phyloP scores from a whole-genome alignment of 2,888 invertebrate species.

The Kuschelorhynchus macadamiae region DNA sequence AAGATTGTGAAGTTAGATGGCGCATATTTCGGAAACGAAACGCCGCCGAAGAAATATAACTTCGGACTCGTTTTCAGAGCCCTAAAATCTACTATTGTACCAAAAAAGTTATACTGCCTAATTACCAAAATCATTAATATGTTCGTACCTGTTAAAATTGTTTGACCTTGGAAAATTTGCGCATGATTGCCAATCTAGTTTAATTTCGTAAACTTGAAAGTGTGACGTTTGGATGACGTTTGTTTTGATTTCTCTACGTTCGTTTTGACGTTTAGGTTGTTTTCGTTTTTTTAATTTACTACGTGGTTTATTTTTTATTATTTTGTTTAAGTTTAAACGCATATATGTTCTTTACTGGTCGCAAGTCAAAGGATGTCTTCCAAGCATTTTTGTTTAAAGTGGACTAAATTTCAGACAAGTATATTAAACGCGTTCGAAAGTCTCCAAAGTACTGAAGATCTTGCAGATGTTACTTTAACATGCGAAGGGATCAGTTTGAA shows the following conservation, averaged over 20 bases:
- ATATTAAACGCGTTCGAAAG: slow-evolving; percentile 80
- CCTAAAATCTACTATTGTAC: too few relatives aligned
- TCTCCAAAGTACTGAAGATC: slow-evolving; percentile 78
- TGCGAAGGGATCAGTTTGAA: slow-evolving; percentile 81
- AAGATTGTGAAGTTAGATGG: too few relatives aligned
- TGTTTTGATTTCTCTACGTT: slow-evolving; percentile 34
- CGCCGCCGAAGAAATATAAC: too few relatives aligned
- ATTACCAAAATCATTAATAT: too few relatives aligned
- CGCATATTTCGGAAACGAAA: too few relatives aligned
- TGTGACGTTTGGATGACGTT: slow-evolving; percentile 29
- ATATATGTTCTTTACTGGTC: slow-evolving; percentile 27
- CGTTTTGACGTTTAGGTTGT: slow-evolving; percentile 36
- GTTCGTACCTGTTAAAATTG: too few relatives aligned
- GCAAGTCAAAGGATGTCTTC: slow-evolving; percentile 54
- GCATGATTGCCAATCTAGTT: too few relatives aligned
- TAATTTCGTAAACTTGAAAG: too few relatives aligned
- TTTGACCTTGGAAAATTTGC: too few relatives aligned
- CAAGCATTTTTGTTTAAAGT: slow-evolving; percentile 82
- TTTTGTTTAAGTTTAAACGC: slow-evolving; percentile 16
- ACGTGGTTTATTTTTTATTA: slow-evolving; percentile 37
- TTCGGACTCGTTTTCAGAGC: too few relatives aligned
- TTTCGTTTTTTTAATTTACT: slow-evolving; percentile 40
- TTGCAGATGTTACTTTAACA: slow-evolving; percentile 81
- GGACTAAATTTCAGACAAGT: slow-evolving; percentile 82
- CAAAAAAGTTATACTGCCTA: too few relatives aligned